These are phyloP conservation scores for Blera fallax DNA, from an alignment of 2,888 invertebrate species.

Conservation along the genomic window DNA sequence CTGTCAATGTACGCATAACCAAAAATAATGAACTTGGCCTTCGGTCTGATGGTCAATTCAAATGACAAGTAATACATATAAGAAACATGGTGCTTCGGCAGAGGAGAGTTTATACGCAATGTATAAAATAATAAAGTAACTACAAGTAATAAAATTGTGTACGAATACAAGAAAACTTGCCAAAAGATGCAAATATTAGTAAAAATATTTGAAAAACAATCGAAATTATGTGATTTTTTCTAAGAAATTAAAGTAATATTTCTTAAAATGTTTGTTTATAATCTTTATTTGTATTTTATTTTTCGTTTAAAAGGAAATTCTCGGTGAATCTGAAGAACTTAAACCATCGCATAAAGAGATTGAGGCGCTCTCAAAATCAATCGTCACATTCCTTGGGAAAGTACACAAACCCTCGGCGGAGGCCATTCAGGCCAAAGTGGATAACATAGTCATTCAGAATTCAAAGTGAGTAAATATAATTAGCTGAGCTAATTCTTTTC, in stretches of 20 bases:
- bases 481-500: background rate
- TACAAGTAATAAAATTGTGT: background rate
- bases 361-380: constrained; percentile 86
- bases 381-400: constrained; percentile 87
- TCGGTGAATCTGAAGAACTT: constrained; percentile 87
- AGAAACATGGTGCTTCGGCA: background rate
- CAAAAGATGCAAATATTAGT: background rate
- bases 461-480: constrained; percentile 83
- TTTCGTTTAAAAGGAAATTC: constrained; percentile 85
- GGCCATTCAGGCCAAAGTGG: constrained; percentile 87
- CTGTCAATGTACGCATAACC: background rate
- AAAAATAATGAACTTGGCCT: constrained; percentile 20
- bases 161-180: background rate
- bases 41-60: constrained; percentile 15
- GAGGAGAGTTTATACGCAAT: too few species aligned
- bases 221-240: background rate
- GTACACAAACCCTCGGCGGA: constrained; percentile 87
- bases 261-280: background rate
- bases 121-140: background rate
- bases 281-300: constrained; percentile 15
- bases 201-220: background rate
- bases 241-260: background rate
- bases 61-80: background rate
- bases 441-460: constrained; percentile 87
- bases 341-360: constrained; percentile 87